phyloP scores from a whole-genome alignment of 2,888 invertebrate genomes.

The Hydriomena furcata region DNA sequence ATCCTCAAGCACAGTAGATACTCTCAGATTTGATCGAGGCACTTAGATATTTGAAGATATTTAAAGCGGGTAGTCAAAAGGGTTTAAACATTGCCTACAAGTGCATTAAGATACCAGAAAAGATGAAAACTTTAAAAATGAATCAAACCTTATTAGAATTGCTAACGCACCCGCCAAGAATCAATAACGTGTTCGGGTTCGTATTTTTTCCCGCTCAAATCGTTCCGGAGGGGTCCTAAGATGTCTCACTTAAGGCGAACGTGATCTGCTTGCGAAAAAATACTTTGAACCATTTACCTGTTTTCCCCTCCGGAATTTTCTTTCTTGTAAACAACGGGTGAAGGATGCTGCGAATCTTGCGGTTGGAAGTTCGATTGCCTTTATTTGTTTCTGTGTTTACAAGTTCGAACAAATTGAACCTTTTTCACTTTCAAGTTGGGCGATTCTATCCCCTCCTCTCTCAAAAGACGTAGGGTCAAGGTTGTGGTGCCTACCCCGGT shows the following conservation, averaged over 20 bases:
- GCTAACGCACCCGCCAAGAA: conserved; percentile 47
- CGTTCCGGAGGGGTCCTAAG: conserved; percentile 63
- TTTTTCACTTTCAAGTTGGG: conserved; percentile 27
- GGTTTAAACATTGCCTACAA: too few relatives aligned
- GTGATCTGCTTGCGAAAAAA: conserved; percentile 81
- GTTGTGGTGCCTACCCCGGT: too few relatives aligned
- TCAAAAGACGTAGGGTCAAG: too few relatives aligned
- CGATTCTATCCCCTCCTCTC: neutral
- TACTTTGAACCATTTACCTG: conserved; percentile 72
- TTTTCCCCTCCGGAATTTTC: conserved; percentile 42
- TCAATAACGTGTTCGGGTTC: conserved; percentile 62
- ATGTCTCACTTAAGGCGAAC: conserved; percentile 80
- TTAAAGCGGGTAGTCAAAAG: too few relatives aligned
- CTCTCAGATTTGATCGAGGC: too few relatives aligned
- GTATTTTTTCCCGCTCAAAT: conserved; percentile 67
- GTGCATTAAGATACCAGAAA: conserved; percentile 14
- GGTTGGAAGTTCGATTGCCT: conserved; percentile 64
- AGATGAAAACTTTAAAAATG: conserved; percentile 21
- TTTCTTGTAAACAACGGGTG: conserved; percentile 73
- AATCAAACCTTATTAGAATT: conserved; percentile 31
- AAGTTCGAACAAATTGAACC: conserved; percentile 43
- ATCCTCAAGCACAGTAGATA: too few relatives aligned
- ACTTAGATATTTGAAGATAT: too few relatives aligned
- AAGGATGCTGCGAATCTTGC: conserved; percentile 69
- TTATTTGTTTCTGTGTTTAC: conserved; percentile 51